Evolutionary conservation across 2,113 vertebrate genomes (phyloP).

Genomic region (Chrysochloris asiatica): DNA sequence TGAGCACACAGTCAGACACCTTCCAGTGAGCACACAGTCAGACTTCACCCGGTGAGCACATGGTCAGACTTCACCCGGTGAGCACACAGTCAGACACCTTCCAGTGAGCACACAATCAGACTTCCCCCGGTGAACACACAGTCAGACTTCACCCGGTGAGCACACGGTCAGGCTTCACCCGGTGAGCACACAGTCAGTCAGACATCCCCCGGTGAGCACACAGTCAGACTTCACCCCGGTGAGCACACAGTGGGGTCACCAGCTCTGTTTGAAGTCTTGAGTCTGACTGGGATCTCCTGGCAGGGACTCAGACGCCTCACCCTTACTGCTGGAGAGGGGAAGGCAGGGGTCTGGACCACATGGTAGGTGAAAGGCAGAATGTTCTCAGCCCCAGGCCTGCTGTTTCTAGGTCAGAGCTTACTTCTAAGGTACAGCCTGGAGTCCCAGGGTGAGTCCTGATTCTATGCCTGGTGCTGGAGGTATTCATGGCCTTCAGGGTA

Average conservation of each 20-base stretch:
- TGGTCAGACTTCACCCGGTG: no score
- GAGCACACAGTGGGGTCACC: background rate
- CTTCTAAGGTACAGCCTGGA: background rate
- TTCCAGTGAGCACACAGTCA: no score
- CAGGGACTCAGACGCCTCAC: background rate
- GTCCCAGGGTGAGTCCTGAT: background rate
- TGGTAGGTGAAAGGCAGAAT: no score
- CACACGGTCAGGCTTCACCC: background rate
- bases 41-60: no score
- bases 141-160: background rate
- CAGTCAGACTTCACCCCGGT: background rate
- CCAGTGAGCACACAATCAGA: background rate
- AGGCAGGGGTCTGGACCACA: background rate
- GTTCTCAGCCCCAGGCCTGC: background rate
- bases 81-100: no score
- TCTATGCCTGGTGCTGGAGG: background rate
- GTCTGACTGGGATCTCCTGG: background rate
- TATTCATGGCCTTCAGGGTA: background rate
- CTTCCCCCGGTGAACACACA: background rate
- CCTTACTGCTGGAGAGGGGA: background rate
- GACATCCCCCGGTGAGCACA: background rate
- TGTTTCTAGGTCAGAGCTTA: background rate
- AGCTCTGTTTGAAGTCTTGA: background rate
- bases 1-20: no score
- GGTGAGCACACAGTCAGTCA: background rate